Percentiles rank a stretch among this genome's conserved stretches.
These are phyloP conservation scores for Vulpes lagopus DNA, from an alignment of 2,113 vertebrate genomes.

Conservation along the genomic window DNA sequence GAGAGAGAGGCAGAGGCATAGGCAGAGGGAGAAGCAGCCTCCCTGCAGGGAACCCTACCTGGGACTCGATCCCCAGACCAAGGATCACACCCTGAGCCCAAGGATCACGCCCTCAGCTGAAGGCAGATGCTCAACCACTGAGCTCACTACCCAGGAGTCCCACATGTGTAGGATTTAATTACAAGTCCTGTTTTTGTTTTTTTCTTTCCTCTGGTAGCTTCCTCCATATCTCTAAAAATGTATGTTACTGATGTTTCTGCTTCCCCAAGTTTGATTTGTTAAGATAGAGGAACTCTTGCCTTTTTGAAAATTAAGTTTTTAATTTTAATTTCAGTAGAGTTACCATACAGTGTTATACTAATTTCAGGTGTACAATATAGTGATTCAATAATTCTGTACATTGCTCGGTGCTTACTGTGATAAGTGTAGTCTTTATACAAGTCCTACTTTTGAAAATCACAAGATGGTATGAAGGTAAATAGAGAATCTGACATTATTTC, in stretches of 20 bases:
- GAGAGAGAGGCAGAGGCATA: too few relatives aligned
- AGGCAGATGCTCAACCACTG: too few relatives aligned
- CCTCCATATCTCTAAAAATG: neutral
- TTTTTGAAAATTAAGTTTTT: neutral
- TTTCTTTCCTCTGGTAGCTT: neutral
- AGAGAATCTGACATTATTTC: constrained; percentile 1
- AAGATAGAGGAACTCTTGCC: neutral
- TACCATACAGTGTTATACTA: neutral
- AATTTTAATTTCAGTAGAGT: neutral
- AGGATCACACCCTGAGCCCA: too few relatives aligned
- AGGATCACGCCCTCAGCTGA: too few relatives aligned
- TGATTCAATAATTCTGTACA: neutral
- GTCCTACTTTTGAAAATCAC: constrained; percentile 51
- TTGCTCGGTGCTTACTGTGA: neutral
- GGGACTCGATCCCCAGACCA: too few relatives aligned
- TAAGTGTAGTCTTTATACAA: neutral
- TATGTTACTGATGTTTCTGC: neutral
- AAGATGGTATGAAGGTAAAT: constrained; percentile 52
- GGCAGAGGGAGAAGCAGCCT: too few relatives aligned
- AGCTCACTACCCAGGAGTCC: too few relatives aligned
- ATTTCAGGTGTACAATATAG: neutral
- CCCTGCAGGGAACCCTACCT: too few relatives aligned
- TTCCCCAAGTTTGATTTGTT: neutral
- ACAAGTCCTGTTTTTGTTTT: neutral
- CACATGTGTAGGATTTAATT: constrained; percentile 49